phyloP scores from a whole-genome alignment of 2,113 vertebrate genomes.

The Rhineura floridana region DNA sequence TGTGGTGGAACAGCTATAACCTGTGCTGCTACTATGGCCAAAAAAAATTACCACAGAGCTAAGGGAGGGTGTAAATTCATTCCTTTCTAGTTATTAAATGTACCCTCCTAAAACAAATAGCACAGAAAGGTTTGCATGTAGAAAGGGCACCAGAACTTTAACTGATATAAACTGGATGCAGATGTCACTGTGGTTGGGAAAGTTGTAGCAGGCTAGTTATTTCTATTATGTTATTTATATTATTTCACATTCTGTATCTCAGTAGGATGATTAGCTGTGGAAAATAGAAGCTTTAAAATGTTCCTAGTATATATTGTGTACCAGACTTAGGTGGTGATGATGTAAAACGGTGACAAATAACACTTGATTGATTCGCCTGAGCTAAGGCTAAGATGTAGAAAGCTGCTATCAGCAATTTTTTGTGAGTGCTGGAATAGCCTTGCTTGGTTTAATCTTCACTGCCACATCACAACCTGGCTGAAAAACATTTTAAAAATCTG shows the following conservation, averaged over 20 bases:
- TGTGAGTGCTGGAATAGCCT: conserved; percentile 28
- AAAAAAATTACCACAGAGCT: conserved; percentile 61
- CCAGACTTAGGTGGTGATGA: conserved; percentile 39
- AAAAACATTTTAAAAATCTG: conserved; percentile 48
- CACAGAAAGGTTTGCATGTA: neutral
- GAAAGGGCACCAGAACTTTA: conserved; percentile 24
- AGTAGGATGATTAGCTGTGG: conserved; percentile 30
- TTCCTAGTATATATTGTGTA: conserved; percentile 35
- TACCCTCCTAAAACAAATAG: conserved; percentile 54
- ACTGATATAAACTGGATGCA: neutral
- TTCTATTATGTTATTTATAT: conserved; percentile 16
- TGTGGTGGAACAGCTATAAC: conserved; percentile 66
- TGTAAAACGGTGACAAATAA: neutral
- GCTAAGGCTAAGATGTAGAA: neutral
- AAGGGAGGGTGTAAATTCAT: conserved; percentile 62
- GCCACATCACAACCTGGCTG: neutral
- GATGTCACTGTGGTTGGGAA: conserved; percentile 15
- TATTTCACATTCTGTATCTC: conserved; percentile 33
- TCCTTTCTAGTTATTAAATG: conserved; percentile 53
- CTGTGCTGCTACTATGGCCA: conserved; percentile 62
- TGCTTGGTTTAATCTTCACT: neutral
- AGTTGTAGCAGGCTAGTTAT: conserved; percentile 51
- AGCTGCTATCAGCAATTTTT: neutral
- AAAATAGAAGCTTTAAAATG: conserved; percentile 6
- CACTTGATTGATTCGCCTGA: conserved; percentile 4